Percentiles rank a stretch among this genome's conserved stretches.
These are phyloP conservation scores for Psittacula cyanocephala DNA, from an alignment of 2,113 vertebrate species.

Conservation along the genomic window DNA sequence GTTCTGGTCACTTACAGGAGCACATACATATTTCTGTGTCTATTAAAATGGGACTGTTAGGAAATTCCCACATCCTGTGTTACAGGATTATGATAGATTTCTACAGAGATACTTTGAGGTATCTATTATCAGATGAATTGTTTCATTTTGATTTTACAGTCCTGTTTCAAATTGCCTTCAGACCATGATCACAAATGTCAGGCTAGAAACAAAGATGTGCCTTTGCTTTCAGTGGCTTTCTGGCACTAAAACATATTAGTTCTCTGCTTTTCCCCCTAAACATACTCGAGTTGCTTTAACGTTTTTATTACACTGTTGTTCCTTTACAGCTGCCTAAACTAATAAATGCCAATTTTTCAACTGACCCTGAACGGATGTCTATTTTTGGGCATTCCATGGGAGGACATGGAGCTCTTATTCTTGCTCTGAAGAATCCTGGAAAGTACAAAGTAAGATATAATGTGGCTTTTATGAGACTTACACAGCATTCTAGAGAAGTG, in stretches of 20 bases:
- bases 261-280: not conserved
- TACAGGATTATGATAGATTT: not conserved
- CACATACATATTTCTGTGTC: not conserved
- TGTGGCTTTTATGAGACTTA: not conserved
- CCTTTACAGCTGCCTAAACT: constrained; percentile 84
- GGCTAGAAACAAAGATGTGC: not conserved
- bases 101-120: not conserved
- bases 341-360: constrained; percentile 89
- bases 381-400: constrained; percentile 93
- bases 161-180: not conserved
- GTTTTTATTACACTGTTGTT: not conserved
- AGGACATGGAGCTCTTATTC: constrained; percentile 86
- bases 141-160: not conserved
- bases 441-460: constrained; percentile 84
- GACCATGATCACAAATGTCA: not conserved
- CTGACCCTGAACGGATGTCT: constrained; percentile 86
- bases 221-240: not conserved
- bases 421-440: constrained; percentile 89
- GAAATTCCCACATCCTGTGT: not conserved
- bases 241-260: not conserved
- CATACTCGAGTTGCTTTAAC: not conserved
- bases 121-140: not conserved
- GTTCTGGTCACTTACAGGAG: not conserved
- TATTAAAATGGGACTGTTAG: not conserved
- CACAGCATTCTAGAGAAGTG: not conserved